Evolutionary conservation across 2,888 invertebrate genomes (phyloP).

Genomic region (Melinopterus prodromus): DNA sequence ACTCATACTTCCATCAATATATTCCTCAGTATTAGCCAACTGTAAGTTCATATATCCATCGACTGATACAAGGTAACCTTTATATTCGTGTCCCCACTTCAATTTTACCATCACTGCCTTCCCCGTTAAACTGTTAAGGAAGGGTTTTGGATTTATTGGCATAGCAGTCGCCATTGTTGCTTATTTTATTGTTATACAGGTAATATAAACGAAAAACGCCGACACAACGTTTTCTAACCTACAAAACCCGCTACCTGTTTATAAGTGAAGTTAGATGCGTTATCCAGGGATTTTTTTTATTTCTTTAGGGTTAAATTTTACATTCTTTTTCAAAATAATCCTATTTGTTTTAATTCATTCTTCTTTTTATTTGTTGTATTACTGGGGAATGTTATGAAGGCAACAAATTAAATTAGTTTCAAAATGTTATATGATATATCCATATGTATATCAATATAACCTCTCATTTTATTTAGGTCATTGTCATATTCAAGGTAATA

Average conservation of each 20-base stretch:
- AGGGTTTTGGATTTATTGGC: constrained; percentile 99
- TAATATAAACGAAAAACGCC: constrained; percentile 22
- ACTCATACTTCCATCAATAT: constrained; percentile 89
- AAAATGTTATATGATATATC: neutral
- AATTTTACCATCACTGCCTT: constrained; percentile 97
- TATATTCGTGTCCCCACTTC: constrained; percentile 99
- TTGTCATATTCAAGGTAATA: neutral
- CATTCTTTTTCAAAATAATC: neutral
- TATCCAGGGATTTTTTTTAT: neutral
- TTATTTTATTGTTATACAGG: constrained; percentile 22
- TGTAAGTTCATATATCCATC: constrained; percentile 99
- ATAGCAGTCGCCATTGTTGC: constrained; percentile 79
- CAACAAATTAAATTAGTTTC: neutral
- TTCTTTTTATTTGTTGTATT: no score
- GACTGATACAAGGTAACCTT: constrained; percentile 96
- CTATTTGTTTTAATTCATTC: neutral
- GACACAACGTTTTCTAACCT: constrained; percentile 31
- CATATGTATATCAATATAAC: neutral
- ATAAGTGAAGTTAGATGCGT: constrained; percentile 31
- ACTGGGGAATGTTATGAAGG: no score
- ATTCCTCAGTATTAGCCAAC: constrained; percentile 97
- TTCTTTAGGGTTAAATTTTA: neutral
- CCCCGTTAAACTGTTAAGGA: constrained; percentile 96
- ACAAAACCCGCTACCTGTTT: constrained; percentile 29
- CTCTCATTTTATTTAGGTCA: neutral